Evolutionary conservation across 2,113 vertebrate genomes (phyloP).

Genomic region (Piliocolobus tephrosceles): DNA sequence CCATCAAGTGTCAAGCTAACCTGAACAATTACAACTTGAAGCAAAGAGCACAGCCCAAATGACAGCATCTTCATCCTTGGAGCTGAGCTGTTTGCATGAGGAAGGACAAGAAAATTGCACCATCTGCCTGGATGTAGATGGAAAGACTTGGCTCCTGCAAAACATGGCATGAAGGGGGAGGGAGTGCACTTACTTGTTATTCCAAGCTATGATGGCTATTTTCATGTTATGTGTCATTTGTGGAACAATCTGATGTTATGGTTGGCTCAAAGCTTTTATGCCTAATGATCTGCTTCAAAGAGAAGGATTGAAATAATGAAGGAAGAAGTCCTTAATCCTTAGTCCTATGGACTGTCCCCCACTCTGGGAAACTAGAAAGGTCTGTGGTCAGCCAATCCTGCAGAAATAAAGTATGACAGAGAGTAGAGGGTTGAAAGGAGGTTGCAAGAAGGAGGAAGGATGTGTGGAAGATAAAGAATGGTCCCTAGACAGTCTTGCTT

Average conservation of each 20-base stretch:
- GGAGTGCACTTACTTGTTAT: conserved; percentile 74
- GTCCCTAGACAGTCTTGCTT: too few species aligned
- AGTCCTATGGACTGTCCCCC: not conserved
- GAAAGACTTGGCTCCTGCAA: not conserved
- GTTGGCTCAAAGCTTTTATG: conserved; percentile 72
- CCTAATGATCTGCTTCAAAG: conserved; percentile 55
- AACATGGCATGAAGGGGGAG: not conserved
- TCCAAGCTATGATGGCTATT: conserved; percentile 79
- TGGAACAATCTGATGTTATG: conserved; percentile 77
- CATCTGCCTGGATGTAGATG: not conserved
- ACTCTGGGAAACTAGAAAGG: not conserved
- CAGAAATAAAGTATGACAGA: not conserved
- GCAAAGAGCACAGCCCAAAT: not conserved
- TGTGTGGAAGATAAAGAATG: not conserved
- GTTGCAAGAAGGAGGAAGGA: not conserved
- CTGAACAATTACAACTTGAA: conserved; percentile 52
- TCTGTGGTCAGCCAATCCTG: not conserved
- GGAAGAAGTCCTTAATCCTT: conserved; percentile 51
- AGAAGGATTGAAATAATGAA: conserved; percentile 65
- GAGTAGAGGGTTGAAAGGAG: not conserved
- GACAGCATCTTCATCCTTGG: not conserved
- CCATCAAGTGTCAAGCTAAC: conserved; percentile 40
- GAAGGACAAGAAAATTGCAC: conserved; percentile 54
- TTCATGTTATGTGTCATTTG: conserved; percentile 83
- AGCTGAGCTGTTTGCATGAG: not conserved